Base-by-base conservation (phyloP, 2,113 vertebrate species). In the Phylloscopus whistleri region DNA sequence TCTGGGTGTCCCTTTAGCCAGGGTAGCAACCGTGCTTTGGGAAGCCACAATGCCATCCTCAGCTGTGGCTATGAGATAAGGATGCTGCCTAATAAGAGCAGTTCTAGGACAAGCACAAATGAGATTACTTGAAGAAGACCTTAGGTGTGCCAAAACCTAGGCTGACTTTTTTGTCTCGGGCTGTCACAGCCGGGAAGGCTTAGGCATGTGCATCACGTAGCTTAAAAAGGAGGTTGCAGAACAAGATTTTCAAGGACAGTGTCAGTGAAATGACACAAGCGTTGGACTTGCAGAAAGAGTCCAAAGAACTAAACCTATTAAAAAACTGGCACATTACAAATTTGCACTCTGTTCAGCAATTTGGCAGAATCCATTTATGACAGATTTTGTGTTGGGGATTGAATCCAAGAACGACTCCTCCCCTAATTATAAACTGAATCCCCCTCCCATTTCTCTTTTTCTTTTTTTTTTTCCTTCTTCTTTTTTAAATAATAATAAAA, bases 331-430 rank as follows among this genome's bases (percentile, higher is more conserved):
- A 97, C 96, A 68, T 96, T 95, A 93, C 74, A 84, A 46, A 96
- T 95, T 95, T 97, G 24, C 58, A 77, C 87, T 97, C 94, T 91
- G 89, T 95, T 97, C 89, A 95, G 94, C 91, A 96, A 97, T 97
- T 98, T 98, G 98, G 98, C 98, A 98, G 95, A 94, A 96, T 68
- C 55, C 39, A 80, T 94, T 97, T 95, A 95, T 92, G 96, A 98
- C 98, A 98, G 98, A 98, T 98, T 98, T 98, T 81, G 46, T 91
- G 81, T 64, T 95, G 92, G 41, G 94, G 79, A 98, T 10, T 72
- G 87, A 89, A 82, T 98, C 97, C 98, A 98, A 98, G 97, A 97
- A 41, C 1, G 9, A 90, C 96, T 97, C 96, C 96, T 97, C 97
- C 96, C 95, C 95, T 97, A 97, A 98, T 98, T 97, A 97, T 94